These are phyloP conservation scores for Drosophila arizonae DNA, from an alignment of 1,140 invertebrate genomes.

Conservation along the genomic window DNA sequence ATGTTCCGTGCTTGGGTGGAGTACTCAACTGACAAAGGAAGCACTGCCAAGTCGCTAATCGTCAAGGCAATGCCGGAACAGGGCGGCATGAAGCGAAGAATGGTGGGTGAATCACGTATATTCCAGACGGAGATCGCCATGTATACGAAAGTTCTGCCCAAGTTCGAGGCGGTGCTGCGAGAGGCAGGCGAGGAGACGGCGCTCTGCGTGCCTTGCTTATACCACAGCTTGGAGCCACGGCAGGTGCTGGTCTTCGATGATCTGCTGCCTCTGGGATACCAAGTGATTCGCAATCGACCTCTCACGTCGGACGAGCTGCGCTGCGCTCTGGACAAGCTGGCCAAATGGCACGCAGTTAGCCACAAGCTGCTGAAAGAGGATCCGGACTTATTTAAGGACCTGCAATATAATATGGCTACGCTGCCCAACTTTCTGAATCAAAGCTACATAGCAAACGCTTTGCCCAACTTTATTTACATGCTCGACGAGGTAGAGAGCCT, in stretches of 20 bases:
- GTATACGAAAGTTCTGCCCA: slow-evolving; percentile 42
- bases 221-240: slow-evolving; percentile 30
- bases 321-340: slow-evolving; percentile 26
- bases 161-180: slow-evolving; percentile 38
- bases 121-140: slow-evolving; percentile 56
- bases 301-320: slow-evolving; percentile 33
- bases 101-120: slow-evolving; percentile 33
- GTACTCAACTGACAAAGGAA: not conserved
- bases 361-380: slow-evolving; percentile 34
- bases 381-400: slow-evolving; percentile 20
- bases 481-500: slow-evolving; percentile 24
- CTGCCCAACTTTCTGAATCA: slow-evolving; percentile 18
- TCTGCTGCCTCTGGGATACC: slow-evolving; percentile 38
- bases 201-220: slow-evolving; percentile 23
- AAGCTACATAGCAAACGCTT: slow-evolving; percentile 27
- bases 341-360: slow-evolving; percentile 53
- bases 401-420: slow-evolving; percentile 15
- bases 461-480: slow-evolving; percentile 47
- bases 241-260: slow-evolving; percentile 51
- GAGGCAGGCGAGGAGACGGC: slow-evolving; percentile 24
- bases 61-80: slow-evolving; percentile 51
- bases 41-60: slow-evolving; percentile 32
- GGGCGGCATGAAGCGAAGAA: slow-evolving; percentile 36
- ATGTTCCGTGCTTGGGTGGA: slow-evolving; percentile 45
- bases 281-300: slow-evolving; percentile 36